Evolutionary conservation across 2,888 invertebrate species (phyloP).

Genomic region (Nephrotoma appendiculata): DNA sequence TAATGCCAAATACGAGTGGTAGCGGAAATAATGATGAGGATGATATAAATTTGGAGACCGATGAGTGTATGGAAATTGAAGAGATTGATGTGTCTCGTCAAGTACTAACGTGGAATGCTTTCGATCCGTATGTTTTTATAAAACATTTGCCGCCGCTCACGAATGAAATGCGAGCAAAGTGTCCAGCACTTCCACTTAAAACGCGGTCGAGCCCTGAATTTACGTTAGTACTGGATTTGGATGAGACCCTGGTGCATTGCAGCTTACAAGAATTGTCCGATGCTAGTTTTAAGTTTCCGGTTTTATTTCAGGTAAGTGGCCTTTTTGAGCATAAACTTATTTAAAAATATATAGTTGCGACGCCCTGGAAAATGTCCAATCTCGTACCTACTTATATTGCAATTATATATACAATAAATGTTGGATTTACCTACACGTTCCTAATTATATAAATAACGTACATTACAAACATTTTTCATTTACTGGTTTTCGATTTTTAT

Average conservation of each 20-base stretch:
- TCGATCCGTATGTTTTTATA: constrained; percentile 83
- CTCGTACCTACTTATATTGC: no score
- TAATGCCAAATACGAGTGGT: not conserved
- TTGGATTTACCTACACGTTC: no score
- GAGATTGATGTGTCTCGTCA: constrained; percentile 18
- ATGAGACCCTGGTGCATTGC: constrained; percentile 93
- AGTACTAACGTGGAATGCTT: constrained; percentile 51
- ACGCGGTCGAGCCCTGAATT: constrained; percentile 88
- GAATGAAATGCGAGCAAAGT: constrained; percentile 53
- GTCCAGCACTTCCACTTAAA: constrained; percentile 67
- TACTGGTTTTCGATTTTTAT: no score
- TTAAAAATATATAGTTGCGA: not conserved
- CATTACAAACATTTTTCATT: no score
- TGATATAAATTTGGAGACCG: constrained; percentile 12
- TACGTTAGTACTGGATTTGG: constrained; percentile 61
- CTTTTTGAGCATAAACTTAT: not conserved
- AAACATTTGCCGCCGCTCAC: constrained; percentile 76
- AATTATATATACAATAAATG: no score
- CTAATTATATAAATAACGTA: no score
- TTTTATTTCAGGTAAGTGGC: constrained; percentile 55
- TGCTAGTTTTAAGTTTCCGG: constrained; percentile 87
- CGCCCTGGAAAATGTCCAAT: no score
- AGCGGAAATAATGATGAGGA: constrained; percentile 7
- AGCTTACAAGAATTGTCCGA: constrained; percentile 82
- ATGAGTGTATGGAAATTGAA: constrained; percentile 19